A percentile compares a stretch with the other conserved stretches of the same genome.
Evolutionary conservation across 2,797 vertebrate genomes (phyloP).

Genomic region (Trichosurus vulpecula): DNA sequence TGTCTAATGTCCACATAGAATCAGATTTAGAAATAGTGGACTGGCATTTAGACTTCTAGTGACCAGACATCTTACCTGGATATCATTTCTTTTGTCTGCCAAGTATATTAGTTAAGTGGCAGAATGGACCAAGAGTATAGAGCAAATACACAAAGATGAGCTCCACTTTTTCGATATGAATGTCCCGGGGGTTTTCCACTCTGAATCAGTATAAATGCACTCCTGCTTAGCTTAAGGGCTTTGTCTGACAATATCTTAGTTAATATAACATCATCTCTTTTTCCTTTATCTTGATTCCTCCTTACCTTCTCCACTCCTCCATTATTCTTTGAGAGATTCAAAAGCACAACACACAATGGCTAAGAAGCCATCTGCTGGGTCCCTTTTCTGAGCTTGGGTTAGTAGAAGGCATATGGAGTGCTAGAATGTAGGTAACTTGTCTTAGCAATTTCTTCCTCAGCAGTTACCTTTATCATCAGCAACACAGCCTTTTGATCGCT

Average conservation of each 20-base stretch:
- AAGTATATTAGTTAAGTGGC: background rate
- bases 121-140: background rate
- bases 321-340: background rate
- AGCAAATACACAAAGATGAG: fast-evolving
- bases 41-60: background rate
- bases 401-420: background rate
- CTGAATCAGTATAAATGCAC: background rate
- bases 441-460: slow-evolving; percentile 77
- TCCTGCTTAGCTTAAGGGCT: background rate
- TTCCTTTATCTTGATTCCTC: background rate
- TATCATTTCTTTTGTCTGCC: fast-evolving
- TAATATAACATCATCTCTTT: background rate
- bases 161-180: background rate
- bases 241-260: background rate
- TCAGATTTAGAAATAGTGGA: background rate
- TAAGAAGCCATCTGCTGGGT: background rate
- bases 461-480: slow-evolving; percentile 62
- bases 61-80: too few relatives aligned
- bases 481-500: slow-evolving; percentile 76
- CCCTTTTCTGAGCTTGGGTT: slow-evolving; percentile 1
- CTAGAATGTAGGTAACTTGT: slow-evolving; percentile 34
- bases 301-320: background rate
- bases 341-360: background rate
- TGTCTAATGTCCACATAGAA: too few relatives aligned
- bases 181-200: background rate